Percentiles rank a stretch among this genome's conserved stretches.
Conservation (phyloP, 2,113 vertebrate genomes). For the Trogon melanurus region DNA sequence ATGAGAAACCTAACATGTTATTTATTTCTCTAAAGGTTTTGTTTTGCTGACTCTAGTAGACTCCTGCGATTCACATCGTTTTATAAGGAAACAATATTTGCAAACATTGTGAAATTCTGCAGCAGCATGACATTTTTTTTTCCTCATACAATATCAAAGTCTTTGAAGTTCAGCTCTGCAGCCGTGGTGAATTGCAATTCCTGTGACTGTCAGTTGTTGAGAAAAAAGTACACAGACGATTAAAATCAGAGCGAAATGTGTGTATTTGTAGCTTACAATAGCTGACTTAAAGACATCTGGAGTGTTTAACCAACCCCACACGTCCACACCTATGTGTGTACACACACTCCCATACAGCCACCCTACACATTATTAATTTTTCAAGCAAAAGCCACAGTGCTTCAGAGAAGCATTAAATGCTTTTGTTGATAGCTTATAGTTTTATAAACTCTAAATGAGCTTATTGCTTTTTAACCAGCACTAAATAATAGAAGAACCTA, state of each 20-base stretch:
- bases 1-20: neutral
- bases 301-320: neutral
- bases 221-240: slow-evolving; percentile 37
- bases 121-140: neutral
- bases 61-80: neutral
- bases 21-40: slow-evolving; percentile 8
- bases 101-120: slow-evolving; percentile 9
- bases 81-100: neutral
- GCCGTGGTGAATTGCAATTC: slow-evolving; percentile 21
- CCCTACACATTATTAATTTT: slow-evolving; percentile 55
- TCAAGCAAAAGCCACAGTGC: slow-evolving; percentile 29
- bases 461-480: slow-evolving; percentile 82
- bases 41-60: neutral
- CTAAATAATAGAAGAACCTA: slow-evolving; percentile 77
- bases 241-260: slow-evolving; percentile 52
- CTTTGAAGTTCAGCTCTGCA: slow-evolving; percentile 56
- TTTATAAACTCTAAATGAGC: slow-evolving; percentile 81
- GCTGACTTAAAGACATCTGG: slow-evolving; percentile 35
- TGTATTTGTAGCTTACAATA: slow-evolving; percentile 63
- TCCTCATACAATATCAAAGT: neutral
- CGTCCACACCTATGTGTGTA: neutral
- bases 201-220: slow-evolving; percentile 2
- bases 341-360: neutral
- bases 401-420: slow-evolving; percentile 72
- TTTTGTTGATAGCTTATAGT: slow-evolving; percentile 78